Evolutionary conservation across 2,797 vertebrate genomes (phyloP).

Genomic region (Mormyrops attenuatus): DNA sequence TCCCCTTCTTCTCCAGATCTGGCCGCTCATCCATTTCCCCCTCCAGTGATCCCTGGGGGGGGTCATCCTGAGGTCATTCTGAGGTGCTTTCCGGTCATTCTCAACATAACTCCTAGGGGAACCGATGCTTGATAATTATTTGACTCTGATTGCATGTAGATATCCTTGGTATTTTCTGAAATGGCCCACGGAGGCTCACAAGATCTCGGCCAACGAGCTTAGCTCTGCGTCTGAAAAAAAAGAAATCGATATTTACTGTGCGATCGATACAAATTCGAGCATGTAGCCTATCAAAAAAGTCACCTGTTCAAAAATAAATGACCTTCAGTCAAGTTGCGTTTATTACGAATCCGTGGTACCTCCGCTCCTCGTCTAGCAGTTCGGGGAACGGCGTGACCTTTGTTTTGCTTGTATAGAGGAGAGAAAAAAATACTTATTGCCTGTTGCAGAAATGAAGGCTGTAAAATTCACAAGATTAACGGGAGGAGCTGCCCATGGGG

Average conservation of each 20-base stretch:
- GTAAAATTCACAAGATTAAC: constrained; percentile 32
- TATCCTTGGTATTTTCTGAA: constrained; percentile 46
- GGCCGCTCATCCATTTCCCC: background rate
- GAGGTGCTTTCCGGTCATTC: constrained; percentile 39
- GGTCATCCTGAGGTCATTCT: background rate
- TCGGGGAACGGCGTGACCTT: constrained; percentile 37
- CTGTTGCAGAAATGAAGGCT: constrained; percentile 25
- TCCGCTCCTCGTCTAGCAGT: constrained; percentile 41
- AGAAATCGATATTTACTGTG: constrained; percentile 57
- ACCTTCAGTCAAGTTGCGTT: constrained; percentile 47
- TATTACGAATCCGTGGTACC: constrained; percentile 39
- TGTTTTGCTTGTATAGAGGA: constrained; percentile 44
- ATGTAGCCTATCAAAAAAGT: constrained; percentile 45
- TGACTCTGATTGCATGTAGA: constrained; percentile 46
- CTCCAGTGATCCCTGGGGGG: background rate
- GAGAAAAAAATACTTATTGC: constrained; percentile 32
- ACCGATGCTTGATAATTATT: constrained; percentile 40
- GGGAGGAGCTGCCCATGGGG: constrained; percentile 24
- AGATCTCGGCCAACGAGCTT: constrained; percentile 26
- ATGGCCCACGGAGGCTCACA: constrained; percentile 31
- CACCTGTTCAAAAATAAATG: constrained; percentile 41
- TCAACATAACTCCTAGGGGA: constrained; percentile 34
- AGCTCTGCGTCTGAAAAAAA: constrained; percentile 44
- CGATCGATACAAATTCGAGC: constrained; percentile 50
- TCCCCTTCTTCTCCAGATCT: background rate